Evolutionary conservation across 2,888 invertebrate species (phyloP).

Genomic region (Pyralis farinalis): DNA sequence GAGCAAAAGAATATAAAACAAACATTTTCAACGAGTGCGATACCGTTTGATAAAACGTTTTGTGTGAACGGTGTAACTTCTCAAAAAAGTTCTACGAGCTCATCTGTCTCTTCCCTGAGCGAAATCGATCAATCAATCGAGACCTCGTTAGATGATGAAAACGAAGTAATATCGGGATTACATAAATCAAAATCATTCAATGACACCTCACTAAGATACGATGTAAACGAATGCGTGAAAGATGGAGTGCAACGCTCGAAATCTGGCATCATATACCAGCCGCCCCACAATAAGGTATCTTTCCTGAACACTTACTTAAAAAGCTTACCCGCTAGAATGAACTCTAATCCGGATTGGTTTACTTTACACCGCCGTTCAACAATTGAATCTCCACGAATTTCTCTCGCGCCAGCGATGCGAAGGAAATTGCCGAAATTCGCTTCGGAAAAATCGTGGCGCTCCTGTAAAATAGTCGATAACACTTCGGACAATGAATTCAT

Average conservation of each 20-base stretch:
- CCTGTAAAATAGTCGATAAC: constrained; percentile 43
- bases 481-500: constrained; percentile 62
- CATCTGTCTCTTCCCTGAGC: constrained; percentile 40
- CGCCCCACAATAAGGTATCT: constrained; percentile 68
- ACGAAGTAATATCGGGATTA: constrained; percentile 37
- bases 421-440: constrained; percentile 39
- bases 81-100: constrained; percentile 31
- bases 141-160: constrained; percentile 39
- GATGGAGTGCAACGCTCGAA: constrained; percentile 55
- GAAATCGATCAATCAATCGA: constrained; percentile 37
- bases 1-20: constrained; percentile 41
- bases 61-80: constrained; percentile 28
- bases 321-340: constrained; percentile 66
- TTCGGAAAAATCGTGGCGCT: constrained; percentile 34
- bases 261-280: constrained; percentile 58
- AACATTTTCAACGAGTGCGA: constrained; percentile 29
- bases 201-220: constrained; percentile 41
- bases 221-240: constrained; percentile 30
- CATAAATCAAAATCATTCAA: constrained; percentile 70
- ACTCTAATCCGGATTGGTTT: constrained; percentile 69
- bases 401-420: constrained; percentile 29
- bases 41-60: constrained; percentile 23
- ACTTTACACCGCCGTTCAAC: constrained; percentile 50
- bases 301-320: constrained; percentile 76
- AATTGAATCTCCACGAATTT: constrained; percentile 43